Conservation (phyloP, 2,797 vertebrate species). For the Cynopterus sphinx region DNA sequence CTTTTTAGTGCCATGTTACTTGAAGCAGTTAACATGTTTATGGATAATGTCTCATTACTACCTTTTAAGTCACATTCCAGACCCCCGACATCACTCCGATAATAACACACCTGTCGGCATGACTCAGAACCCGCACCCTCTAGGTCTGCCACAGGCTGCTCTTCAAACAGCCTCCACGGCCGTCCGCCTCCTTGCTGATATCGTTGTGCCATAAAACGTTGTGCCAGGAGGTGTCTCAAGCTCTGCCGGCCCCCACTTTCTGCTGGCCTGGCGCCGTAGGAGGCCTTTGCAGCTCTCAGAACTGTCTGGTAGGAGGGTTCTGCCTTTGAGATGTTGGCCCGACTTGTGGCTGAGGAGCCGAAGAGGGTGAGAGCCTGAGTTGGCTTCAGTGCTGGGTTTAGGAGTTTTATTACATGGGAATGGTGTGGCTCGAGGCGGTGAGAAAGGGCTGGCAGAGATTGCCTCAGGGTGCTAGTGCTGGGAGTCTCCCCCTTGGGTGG, state of each 20-base stretch:
- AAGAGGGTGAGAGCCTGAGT: not conserved
- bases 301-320: not conserved
- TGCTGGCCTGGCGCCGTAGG: accelerated
- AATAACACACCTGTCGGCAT: constrained; percentile 60
- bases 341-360: not conserved
- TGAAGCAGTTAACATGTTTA: constrained; percentile 55
- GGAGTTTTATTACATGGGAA: constrained; percentile 40
- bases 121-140: not conserved
- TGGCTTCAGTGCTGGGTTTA: not conserved
- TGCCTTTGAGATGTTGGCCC: not conserved
- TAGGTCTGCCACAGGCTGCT: not conserved
- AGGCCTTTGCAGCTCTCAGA: not conserved
- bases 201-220: not conserved
- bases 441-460: not conserved
- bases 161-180: constrained; percentile 13
- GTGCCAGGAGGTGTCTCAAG: not conserved
- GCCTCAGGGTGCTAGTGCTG: not conserved
- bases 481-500: not conserved
- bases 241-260: accelerated
- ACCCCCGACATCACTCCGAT: constrained; percentile 3
- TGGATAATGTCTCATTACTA: constrained; percentile 18
- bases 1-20: not conserved
- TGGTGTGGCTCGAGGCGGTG: not conserved
- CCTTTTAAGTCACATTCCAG: constrained; percentile 61
- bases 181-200: constrained; percentile 31